Evolutionary conservation across 1,140 invertebrate genomes (phyloP), one percentile per base, ranked within the genome.

Genomic region (Dryas iulia): DNA sequence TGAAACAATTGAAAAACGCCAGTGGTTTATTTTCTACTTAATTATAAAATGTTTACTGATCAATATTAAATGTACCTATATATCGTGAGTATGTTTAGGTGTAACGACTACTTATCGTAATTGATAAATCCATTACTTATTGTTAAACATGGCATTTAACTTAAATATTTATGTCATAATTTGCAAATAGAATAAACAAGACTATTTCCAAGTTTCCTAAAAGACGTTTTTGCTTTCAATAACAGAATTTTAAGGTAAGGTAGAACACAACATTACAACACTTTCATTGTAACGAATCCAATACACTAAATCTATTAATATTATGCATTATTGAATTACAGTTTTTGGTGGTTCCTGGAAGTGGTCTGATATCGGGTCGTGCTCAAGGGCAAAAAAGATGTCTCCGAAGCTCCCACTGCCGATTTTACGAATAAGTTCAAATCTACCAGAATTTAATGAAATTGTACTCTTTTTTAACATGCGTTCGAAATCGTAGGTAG

Each of bases 371-470:
- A 23, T 28, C 39, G 26, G 14, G 7, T 47, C 39, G 39, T 47
- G 14, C 7, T 47, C 39, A 47, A 47, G 39, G 18, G 97, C 98
- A 82, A 99, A 94, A 93, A 98, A 99, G 85, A 99, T 99, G 92
- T 99, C 98, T 86, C 99, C 99, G 92, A 99, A 99, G 31, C 98
- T 99, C 76, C 99, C 99, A 88, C 97, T 98, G 87, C 93, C 99
- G 87, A 99, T 99, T 95, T 99, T 99, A 74, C 98, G 95, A 83
- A 99, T 96, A 81, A 99, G 94, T 87, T 98, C 96, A 93, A 99
- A 99, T 93, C 98, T 98, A 81, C 95, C 95, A 86, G 95, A 97
- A 86, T 98, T 96, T 82, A 97, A 94, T 89, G 97, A 95, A 85
- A 97, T 96, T 81, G 82, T 82, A 78, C 82, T 82, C 77, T 79